Base-by-base conservation (phyloP, 2,888 invertebrate genomes). In the Nebria brevicollis region DNA sequence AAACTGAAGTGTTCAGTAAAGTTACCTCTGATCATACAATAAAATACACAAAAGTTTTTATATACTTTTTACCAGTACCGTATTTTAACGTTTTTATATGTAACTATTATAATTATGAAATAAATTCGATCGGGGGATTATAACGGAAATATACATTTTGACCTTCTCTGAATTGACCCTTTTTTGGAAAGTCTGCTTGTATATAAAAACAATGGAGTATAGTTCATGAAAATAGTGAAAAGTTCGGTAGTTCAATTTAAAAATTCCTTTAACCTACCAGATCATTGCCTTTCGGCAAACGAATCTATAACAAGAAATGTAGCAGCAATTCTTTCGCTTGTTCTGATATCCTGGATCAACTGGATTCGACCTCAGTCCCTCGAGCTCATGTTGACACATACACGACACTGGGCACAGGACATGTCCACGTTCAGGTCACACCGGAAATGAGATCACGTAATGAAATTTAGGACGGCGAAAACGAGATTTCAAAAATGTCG, bases 381-480 rank as follows among this genome's bases (percentile, higher is more conserved):
- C 68, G 20, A 68, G 68, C 25, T 15, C 15, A 25, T 25, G 68
- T 15, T 25, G 15, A 68, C 15, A 68, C 20, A 68, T 68, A 68
- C 68, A 68, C 8, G 68, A 10, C 68, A 65, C 65, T n/a, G 7
- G 65, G 15, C 65, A 65, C 68, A 13, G 68, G 7, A 65, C 65
- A 65, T 15, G 68, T 15, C 68, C 15, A 25, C 20, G 13, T 10
- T 68, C 68, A 25, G 43, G 77, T 74, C 72, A 73, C 34, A 78
- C 78, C 74, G 78, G 78, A 78, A 78, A 78, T 78, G 78, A 78
- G 78, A 78, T 78, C 78, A 78, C 78, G 78, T 78, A 78, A 78
- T 78, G 78, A 78, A 78, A 78, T 78, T 78, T 78, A 25, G 78
- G 66, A 74, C 66, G 8, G 54, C 54, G 54, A 54, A 13, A 54